These are phyloP conservation scores for Xiphorhynchus erythropygius DNA, from an alignment of 2,797 vertebrate species.

Conservation along the genomic window DNA sequence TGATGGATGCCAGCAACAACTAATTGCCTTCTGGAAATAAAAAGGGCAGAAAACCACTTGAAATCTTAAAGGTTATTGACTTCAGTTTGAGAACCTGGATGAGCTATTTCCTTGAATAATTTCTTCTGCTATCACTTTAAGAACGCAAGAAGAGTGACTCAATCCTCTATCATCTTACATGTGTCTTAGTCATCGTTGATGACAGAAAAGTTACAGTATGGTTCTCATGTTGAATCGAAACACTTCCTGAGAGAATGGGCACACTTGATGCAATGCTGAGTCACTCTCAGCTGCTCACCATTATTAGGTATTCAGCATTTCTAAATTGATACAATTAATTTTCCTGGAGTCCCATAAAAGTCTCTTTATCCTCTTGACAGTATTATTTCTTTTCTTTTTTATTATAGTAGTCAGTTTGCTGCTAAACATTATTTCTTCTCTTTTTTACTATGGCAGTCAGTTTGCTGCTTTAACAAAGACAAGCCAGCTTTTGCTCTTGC, in stretches of 20 bases:
- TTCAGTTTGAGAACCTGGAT: not conserved
- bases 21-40: constrained; percentile 3
- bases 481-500: not conserved
- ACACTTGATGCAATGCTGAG: constrained; percentile 62
- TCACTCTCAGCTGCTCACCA: constrained; percentile 71
- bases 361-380: constrained; percentile 35
- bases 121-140: constrained; percentile 19
- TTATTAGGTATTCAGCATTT: constrained; percentile 62
- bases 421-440: constrained; percentile 21
- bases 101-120: constrained; percentile 13
- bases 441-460: constrained; percentile 16
- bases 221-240: constrained; percentile 62
- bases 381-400: constrained; percentile 38
- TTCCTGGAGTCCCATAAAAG: constrained; percentile 52
- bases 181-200: constrained; percentile 66
- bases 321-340: constrained; percentile 71
- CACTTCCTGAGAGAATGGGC: constrained; percentile 58
- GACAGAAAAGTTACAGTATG: constrained; percentile 65
- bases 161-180: constrained; percentile 48
- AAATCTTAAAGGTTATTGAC: not conserved
- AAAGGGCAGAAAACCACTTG: not conserved
- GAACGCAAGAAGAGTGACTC: constrained; percentile 66
- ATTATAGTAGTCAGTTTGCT: not conserved
- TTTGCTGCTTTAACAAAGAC: constrained; percentile 24
- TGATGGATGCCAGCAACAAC: not conserved